Percentiles rank a stretch among this genome's conserved stretches.
Evolutionary conservation across 2,113 vertebrate species (phyloP).

Genomic region (Heteronetta atricapilla): DNA sequence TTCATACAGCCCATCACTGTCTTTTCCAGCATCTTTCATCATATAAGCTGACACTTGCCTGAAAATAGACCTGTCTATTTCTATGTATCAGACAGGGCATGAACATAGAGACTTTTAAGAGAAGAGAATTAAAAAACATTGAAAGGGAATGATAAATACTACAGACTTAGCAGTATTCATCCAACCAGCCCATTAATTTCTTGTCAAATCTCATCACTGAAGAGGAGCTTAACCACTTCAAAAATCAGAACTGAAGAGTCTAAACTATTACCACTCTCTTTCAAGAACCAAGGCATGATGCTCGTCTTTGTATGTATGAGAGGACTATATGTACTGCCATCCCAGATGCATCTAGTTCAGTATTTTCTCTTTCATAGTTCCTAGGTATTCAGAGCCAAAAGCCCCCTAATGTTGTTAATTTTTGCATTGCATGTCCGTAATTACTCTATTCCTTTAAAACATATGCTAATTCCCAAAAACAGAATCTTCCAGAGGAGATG

Average conservation of each 20-base stretch:
- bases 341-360: neutral
- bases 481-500: neutral
- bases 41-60: neutral
- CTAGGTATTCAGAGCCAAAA: neutral
- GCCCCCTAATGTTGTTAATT: fast-evolving
- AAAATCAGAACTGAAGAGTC: neutral
- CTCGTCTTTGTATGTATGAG: neutral
- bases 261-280: neutral
- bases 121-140: neutral
- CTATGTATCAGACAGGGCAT: neutral
- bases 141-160: neutral
- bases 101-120: neutral
- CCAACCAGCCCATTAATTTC: neutral
- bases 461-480: neutral
- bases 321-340: fast-evolving
- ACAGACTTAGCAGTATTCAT: neutral
- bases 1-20: neutral
- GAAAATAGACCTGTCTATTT: neutral
- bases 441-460: neutral
- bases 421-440: neutral
- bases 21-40: neutral
- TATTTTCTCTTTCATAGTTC: neutral
- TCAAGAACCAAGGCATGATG: neutral
- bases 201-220: neutral
- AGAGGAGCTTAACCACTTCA: neutral